phyloP scores from a whole-genome alignment of 2,888 invertebrate genomes.

The Cyaniris semiargus region DNA sequence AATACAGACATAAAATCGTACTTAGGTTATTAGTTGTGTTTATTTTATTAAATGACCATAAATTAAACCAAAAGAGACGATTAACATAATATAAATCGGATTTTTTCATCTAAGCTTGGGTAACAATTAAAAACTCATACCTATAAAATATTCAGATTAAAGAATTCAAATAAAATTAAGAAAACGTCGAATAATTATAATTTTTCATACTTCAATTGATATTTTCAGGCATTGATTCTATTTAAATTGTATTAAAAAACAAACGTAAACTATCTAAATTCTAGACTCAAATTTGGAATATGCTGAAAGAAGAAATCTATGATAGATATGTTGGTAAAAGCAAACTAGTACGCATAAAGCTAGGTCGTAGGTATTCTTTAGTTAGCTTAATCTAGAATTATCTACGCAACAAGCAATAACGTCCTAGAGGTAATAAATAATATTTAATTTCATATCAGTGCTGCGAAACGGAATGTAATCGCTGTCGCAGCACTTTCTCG shows the following conservation, averaged over 20 bases:
- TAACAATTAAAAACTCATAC: neutral
- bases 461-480: conserved; percentile 16
- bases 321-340: no score
- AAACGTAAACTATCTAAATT: no score
- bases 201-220: no score
- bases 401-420: neutral
- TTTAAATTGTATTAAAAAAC: no score
- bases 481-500: conserved; percentile 34
- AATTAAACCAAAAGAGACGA: neutral
- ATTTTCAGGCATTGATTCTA: no score
- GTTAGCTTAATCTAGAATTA: neutral
- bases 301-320: no score
- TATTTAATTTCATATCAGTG: conserved; percentile 20
- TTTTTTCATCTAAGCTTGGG: neutral
- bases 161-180: neutral
- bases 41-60: conserved; percentile 9
- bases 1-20: neutral
- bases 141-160: neutral
- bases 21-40: neutral
- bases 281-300: no score
- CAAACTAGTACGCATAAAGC: no score
- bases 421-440: neutral
- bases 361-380: no score
- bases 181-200: no score
- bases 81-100: conserved; percentile 8